Conservation (phyloP, 2,888 invertebrate genomes). For the Lasius fuliginosus region DNA sequence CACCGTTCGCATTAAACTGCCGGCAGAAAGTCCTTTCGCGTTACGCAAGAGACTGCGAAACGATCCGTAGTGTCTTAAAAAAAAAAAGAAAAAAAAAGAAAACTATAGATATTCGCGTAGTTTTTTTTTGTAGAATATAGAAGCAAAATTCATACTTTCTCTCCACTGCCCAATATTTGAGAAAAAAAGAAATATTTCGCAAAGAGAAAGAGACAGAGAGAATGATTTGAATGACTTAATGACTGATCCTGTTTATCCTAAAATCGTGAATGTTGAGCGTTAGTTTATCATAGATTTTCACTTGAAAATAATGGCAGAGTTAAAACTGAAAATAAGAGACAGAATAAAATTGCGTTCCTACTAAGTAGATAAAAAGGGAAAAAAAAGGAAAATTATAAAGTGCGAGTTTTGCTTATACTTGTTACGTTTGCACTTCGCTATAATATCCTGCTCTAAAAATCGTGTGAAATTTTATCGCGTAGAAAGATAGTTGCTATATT, state of each 20-base stretch:
- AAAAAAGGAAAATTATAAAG: not conserved
- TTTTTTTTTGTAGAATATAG: not conserved
- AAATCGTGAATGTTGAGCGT: no score
- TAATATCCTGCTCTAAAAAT: not conserved
- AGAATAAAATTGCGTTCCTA: not conserved
- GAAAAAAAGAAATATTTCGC: not conserved
- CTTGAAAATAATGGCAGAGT: not conserved
- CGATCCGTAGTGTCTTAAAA: not conserved
- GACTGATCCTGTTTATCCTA: not conserved
- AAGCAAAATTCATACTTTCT: not conserved
- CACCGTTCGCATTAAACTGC: slow-evolving; percentile 12
- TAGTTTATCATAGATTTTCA: not conserved
- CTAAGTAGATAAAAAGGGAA: not conserved
- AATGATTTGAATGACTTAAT: not conserved
- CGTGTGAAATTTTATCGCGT: not conserved
- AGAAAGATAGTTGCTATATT: not conserved
- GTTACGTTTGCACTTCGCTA: not conserved
- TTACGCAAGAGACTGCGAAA: not conserved
- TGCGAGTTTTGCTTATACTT: not conserved
- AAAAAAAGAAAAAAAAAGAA: not conserved
- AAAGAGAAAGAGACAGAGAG: not conserved
- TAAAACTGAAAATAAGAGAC: not conserved
- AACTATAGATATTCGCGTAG: not conserved
- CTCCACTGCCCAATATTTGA: not conserved
- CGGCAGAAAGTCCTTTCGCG: not conserved